phyloP scores from a whole-genome alignment of 2,113 vertebrate species.

The Vidua chalybeata region DNA sequence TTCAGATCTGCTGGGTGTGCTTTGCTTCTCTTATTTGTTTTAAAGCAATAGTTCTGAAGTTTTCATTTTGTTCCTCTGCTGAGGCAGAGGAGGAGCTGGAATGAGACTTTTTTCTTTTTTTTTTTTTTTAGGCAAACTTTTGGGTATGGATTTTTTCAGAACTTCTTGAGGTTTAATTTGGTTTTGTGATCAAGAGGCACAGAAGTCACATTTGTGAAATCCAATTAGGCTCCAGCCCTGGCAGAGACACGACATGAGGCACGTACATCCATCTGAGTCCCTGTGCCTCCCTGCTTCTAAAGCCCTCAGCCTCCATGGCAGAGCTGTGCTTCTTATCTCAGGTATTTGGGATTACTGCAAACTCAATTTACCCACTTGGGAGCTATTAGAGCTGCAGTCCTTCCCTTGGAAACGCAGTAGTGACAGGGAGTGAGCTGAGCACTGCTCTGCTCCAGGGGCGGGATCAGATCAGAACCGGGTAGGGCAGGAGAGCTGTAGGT shows the following conservation, averaged over 20 bases:
- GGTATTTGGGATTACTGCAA: background rate
- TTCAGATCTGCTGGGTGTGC: background rate
- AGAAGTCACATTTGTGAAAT: constrained; percentile 39
- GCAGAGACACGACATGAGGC: background rate
- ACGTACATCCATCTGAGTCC: background rate
- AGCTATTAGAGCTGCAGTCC: background rate
- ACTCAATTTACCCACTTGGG: background rate
- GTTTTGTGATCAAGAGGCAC: constrained; percentile 2
- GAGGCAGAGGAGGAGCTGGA: background rate
- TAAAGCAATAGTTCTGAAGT: background rate
- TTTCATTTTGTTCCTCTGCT: background rate
- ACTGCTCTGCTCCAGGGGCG: background rate
- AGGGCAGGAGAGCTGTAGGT: background rate
- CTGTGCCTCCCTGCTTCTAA: background rate
- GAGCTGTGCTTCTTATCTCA: background rate
- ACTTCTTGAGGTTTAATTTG: background rate
- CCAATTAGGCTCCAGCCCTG: constrained; percentile 4
- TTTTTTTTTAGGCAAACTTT: background rate
- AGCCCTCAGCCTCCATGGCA: background rate
- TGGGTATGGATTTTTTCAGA: background rate
- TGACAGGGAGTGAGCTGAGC: background rate
- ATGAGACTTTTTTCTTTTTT: background rate
- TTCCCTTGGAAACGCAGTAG: background rate
- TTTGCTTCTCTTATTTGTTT: background rate
- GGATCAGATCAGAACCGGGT: rapidly evolving